Evolutionary conservation across 2,797 vertebrate genomes (phyloP).

Genomic region (Merluccius polli): DNA sequence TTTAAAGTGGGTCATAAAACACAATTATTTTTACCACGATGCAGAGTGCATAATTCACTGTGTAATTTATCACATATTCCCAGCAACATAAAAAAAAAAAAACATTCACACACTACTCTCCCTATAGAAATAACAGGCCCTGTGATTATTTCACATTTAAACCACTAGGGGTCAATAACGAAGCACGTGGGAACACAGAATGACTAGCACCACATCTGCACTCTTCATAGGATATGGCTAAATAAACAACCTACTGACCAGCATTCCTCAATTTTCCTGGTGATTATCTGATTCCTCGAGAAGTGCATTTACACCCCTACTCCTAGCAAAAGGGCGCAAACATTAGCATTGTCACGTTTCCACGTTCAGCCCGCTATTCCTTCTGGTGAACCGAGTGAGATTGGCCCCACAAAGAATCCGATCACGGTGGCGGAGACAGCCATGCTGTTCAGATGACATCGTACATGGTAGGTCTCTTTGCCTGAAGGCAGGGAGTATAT

Average conservation of each 20-base stretch:
- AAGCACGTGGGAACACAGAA: conserved; percentile 34
- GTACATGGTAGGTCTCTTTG: too few species aligned
- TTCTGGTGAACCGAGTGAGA: too few species aligned
- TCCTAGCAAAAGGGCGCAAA: neutral
- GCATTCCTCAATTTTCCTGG: neutral
- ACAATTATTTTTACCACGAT: neutral
- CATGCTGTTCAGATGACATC: too few species aligned
- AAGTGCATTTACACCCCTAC: neutral
- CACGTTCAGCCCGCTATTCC: too few species aligned
- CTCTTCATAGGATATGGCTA: neutral
- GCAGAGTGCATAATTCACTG: too few species aligned
- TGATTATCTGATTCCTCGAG: neutral
- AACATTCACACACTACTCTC: too few species aligned
- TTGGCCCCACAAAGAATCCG: too few species aligned
- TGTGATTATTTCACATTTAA: conserved; percentile 11
- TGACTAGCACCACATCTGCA: neutral
- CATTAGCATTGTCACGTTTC: neutral
- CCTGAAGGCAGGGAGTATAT: too few species aligned
- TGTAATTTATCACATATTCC: too few species aligned
- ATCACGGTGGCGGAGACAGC: too few species aligned
- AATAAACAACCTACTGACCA: neutral
- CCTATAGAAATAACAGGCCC: too few species aligned
- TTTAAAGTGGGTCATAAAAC: neutral
- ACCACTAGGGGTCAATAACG: conserved; percentile 68
- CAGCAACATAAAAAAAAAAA: too few species aligned